phyloP scores from a whole-genome alignment of 2,888 invertebrate genomes.

The Gari tellinella region DNA sequence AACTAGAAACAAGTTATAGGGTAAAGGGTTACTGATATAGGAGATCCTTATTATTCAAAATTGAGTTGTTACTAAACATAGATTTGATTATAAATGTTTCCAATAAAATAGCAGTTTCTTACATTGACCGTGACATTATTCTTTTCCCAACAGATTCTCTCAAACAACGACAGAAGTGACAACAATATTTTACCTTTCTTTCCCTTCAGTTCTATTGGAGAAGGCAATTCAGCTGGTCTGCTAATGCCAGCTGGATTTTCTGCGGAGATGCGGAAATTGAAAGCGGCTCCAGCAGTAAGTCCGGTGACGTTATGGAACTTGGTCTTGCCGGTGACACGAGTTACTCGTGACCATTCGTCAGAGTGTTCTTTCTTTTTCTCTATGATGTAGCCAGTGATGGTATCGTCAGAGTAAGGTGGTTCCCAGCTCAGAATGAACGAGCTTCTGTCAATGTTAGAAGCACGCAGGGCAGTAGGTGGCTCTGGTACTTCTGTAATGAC shows the following conservation, averaged over 20 bases:
- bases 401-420: conserved; percentile 80
- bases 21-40: no score
- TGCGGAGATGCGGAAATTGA: conserved; percentile 93
- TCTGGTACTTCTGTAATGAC: conserved; percentile 71
- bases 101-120: no score
- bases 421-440: conserved; percentile 80
- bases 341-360: conserved; percentile 89
- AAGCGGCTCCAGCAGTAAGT: conserved; percentile 85
- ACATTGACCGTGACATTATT: no score
- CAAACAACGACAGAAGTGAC: background rate
- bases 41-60: no score
- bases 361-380: conserved; percentile 87
- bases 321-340: conserved; percentile 71
- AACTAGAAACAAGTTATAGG: no score
- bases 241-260: conserved; percentile 87
- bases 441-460: conserved; percentile 76
- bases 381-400: conserved; percentile 81
- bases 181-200: conserved; percentile 68
- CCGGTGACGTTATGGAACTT: conserved; percentile 70
- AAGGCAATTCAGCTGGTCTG: conserved; percentile 75
- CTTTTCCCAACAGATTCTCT: background rate
- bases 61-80: no score
- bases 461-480: conserved; percentile 76
- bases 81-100: no score
- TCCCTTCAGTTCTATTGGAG: conserved; percentile 77